Percentiles rank a stretch among this genome's conserved stretches.
phyloP scores from a whole-genome alignment of 2,113 vertebrate species.

The Oryctolagus cuniculus region mOryCun1.1 NC_091432.1:109228001-109228500 shows the following conservation, averaged over 20 bases:
- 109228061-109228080: slow-evolving; percentile 44
- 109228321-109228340: not conserved
- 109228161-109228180: slow-evolving; percentile 41
- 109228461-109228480: slow-evolving; percentile 40
- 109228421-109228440: not conserved
- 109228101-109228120: not conserved
- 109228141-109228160: slow-evolving; percentile 51
- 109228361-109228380: not conserved
- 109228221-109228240: not conserved
- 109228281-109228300: not conserved
- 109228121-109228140: slow-evolving; percentile 38
- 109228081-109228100: slow-evolving; percentile 8
- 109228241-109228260: not conserved
- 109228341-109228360: not conserved
- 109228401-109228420: not conserved
- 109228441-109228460: not conserved
- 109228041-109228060: not conserved
- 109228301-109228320: not conserved
- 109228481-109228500: slow-evolving; percentile 69
- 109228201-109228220: not conserved
- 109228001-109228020: slow-evolving; percentile 62
- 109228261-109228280: not conserved
- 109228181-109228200: slow-evolving; percentile 52
- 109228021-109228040: slow-evolving; percentile 53
- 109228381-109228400: not conserved